Base-by-base conservation (phyloP, 2,113 vertebrate species). In the Grantiella picta region DNA sequence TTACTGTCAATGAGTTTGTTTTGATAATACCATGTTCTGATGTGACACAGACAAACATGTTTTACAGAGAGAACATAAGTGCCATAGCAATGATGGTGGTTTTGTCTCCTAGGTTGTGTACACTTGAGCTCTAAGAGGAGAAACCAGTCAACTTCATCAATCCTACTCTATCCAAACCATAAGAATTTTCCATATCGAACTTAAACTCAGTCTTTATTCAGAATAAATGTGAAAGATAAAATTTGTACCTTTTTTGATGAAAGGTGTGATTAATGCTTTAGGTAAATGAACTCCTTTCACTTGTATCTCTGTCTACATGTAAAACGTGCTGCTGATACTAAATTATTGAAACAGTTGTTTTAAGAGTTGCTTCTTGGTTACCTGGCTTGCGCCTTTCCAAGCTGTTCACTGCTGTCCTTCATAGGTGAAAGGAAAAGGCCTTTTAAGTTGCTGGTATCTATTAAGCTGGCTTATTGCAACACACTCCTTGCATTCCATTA, bases 401-500 rank as follows among this genome's bases (percentile, higher is more conserved):
- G n/a, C 27, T 71, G 10, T 56, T 80, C 25, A 15, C n/a, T 91
- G 47, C 60, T 91, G 86, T 76, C 83, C 73, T 95, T 94, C 83
- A 22, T 64, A 89, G 81, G 83, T 82, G 83, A 95, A 94, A 94
- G 56, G 50, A 83, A 86, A 94, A 92, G 22, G 21, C 35, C 61
- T 91, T 94, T 86, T 59, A 82, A 65, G 45, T 60, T 1, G 3
- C 63, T 95, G 82, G 50, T 85, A 15, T 96, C 83, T 92, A 63
- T 85, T 94, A 93, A 85, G 44, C n/a, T 83, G 73, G 35, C 1
- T 86, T 90, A 93, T 95, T 96, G 83, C 89, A 91, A 93, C 56
- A 71, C 88, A 53, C 83, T 90, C 28, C 77, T 91, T 88, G 75
- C 94, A 95, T 96, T 93, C 92, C 92, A 93, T 82, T 96, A 84